Percentiles rank a stretch among this genome's conserved stretches.
Conservation (phyloP, 2,113 vertebrate species). For the Hemibagrus wyckioides region DNA sequence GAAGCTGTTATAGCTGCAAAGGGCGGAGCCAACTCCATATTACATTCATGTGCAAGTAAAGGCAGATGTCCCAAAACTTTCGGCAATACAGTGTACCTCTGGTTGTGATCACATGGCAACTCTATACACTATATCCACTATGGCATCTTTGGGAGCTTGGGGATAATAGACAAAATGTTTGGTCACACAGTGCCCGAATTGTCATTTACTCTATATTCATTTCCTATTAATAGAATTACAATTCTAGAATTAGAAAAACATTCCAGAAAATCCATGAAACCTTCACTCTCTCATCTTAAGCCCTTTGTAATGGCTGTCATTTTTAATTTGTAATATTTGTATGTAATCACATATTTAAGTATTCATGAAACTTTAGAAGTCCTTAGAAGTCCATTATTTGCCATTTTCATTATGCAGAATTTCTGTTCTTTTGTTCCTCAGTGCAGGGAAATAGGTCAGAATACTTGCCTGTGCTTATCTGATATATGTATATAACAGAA, state of each 20-base stretch:
- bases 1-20: too few species aligned
- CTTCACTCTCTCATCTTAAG: neutral
- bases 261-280: neutral
- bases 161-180: neutral
- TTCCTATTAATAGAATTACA: neutral
- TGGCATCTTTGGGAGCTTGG: neutral
- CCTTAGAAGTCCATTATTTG: neutral
- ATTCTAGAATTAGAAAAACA: too few species aligned
- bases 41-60: too few species aligned
- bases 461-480: neutral
- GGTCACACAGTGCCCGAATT: neutral
- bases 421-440: neutral
- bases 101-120: neutral
- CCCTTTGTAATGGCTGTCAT: neutral
- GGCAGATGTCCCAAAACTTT: too few species aligned
- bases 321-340: too few species aligned
- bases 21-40: too few species aligned
- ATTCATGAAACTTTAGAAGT: neutral
- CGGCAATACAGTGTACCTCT: too few species aligned
- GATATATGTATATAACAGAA: neutral
- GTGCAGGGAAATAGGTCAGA: neutral
- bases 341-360: neutral
- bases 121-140: neutral
- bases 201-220: neutral
- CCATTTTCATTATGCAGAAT: neutral